Evolutionary conservation across 1,140 invertebrate species (phyloP).

Genomic region (Polypedilum vanderplanki): DNA sequence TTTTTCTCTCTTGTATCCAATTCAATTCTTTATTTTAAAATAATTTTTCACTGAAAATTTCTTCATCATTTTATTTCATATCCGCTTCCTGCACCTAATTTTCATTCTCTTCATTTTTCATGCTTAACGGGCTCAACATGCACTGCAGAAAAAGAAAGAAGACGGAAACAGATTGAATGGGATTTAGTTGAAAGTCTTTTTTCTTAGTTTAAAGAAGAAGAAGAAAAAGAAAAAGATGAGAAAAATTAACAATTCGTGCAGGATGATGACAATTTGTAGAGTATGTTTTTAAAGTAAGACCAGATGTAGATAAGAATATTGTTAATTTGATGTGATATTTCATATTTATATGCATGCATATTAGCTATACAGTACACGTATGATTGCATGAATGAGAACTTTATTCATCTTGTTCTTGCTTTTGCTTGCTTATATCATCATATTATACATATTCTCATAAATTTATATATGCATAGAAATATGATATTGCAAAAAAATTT

Average conservation of each 20-base stretch:
- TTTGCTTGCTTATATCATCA: neutral
- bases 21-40: no score
- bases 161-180: conserved; percentile 16
- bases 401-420: neutral
- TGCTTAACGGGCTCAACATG: conserved; percentile 2
- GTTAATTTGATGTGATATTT: conserved; percentile 19
- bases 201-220: neutral
- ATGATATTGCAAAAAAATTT: neutral
- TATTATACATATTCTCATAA: neutral
- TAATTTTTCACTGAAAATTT: neutral
- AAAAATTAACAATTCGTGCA: conserved; percentile 19
- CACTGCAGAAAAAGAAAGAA: neutral
- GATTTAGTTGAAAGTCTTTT: neutral
- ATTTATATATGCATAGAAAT: conserved; percentile 10
- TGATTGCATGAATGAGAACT: neutral
- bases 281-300: neutral
- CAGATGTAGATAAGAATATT: conserved; percentile 9
- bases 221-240: neutral
- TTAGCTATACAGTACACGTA: conserved; percentile 18
- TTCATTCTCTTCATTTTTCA: conserved; percentile 10
- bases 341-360: neutral
- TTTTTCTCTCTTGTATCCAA: no score
- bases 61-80: conserved; percentile 9
- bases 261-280: conserved; percentile 17
- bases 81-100: conserved; percentile 10